Base-by-base conservation (phyloP, 2,113 vertebrate genomes). In the Antechinus stuartii region DNA sequence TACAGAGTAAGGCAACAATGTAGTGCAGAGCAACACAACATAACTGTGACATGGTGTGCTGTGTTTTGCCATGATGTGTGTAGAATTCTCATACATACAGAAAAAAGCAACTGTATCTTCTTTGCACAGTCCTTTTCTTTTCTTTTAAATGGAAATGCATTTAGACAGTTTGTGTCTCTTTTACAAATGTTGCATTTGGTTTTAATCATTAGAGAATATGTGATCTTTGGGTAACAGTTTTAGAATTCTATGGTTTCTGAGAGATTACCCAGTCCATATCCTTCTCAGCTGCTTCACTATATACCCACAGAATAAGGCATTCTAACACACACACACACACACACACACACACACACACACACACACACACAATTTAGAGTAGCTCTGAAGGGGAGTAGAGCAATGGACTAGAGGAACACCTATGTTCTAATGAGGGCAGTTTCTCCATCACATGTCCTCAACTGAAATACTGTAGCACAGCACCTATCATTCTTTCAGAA, bases 131-230 rank as follows among this genome's bases (percentile, higher is more conserved):
- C 0, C 76, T 16, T 52, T 56, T 91, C 54, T 42, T 22, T 14
- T 92, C 22, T 46, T 27, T 35, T 30, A 42, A 93, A 89, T 26
- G 8, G 42, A 24, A 92, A 55, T 57, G 16, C 23, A 54, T 16
- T 35, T 16, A 35, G 22, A 90, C 0, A 61, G 50, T 42, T 26
- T 92, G 0, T 89, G 35, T 47, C 6, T 94, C 53, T 25, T 57
- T 94, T 94, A 35, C 92, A 93, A 94, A 55, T 91, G 90, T 93
- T 76, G 30, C 46, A 57, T 92, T 52, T 90, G 42, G n/a, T 22
- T 93, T 89, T 93, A 91, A 95, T 93, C 93, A 52, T 25, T 93
- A 61, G 91, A 96, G 90, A 68, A 54, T 93, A 19, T 23, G 54
- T 3, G 35, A 76, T 76, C 30, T n/a, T 76, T 76, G 14, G 35